Evolutionary conservation across 2,888 invertebrate genomes (phyloP).

Genomic region (Bellardia bayeri): DNA sequence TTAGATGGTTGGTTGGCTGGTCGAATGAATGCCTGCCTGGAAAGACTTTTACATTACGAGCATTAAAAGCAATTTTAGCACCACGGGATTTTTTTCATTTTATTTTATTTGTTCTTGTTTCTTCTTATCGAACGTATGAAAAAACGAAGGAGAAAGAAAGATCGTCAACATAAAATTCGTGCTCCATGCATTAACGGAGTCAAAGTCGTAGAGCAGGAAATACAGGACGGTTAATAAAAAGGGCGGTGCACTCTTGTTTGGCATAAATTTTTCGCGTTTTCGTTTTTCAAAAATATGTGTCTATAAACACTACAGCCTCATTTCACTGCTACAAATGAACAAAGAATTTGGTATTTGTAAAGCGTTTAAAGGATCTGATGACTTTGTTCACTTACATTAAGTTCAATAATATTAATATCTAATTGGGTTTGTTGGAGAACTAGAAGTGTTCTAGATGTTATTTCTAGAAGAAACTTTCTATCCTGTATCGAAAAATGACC

Average conservation of each 20-base stretch:
- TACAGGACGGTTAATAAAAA: constrained; percentile 60
- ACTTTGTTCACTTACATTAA: too few relatives aligned
- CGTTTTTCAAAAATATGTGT: constrained; percentile 36
- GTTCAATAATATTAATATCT: too few relatives aligned
- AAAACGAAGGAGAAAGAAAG: constrained; percentile 53
- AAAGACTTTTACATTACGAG: constrained; percentile 63
- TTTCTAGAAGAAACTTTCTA: too few relatives aligned
- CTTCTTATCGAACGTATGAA: constrained; percentile 32
- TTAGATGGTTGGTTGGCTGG: constrained; percentile 40
- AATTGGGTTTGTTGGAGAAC: too few relatives aligned
- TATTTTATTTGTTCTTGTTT: constrained; percentile 22
- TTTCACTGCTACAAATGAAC: not conserved
- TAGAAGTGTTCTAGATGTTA: too few relatives aligned
- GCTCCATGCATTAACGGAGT: constrained; percentile 51
- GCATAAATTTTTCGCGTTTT: constrained; percentile 49
- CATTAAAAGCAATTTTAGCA: constrained; percentile 67
- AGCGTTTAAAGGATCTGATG: too few relatives aligned
- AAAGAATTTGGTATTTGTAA: too few relatives aligned
- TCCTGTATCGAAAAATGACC: too few relatives aligned
- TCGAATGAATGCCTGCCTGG: constrained; percentile 52
- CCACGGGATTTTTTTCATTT: constrained; percentile 59
- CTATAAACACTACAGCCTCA: constrained; percentile 15
- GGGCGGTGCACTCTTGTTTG: constrained; percentile 69
- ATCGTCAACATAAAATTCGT: constrained; percentile 42
- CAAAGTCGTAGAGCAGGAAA: constrained; percentile 66